Conservation (phyloP, 2,888 invertebrate species). For the Tubiluchus corallicola region DNA sequence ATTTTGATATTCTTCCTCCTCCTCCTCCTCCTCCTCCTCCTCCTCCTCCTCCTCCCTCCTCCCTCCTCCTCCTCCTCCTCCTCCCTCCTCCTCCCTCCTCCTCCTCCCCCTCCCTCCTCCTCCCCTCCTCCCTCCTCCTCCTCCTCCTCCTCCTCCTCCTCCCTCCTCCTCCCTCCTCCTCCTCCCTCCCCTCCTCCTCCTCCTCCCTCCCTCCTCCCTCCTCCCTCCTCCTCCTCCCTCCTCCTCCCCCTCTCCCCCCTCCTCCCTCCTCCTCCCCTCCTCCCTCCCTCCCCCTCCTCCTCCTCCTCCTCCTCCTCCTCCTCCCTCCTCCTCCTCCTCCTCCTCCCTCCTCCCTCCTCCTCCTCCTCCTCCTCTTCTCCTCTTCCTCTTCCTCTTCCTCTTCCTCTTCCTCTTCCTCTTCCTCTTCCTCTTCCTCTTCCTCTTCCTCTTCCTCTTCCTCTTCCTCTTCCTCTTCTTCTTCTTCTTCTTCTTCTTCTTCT, state of each 20-base stretch:
- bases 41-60: constrained; percentile 2
- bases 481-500: no score
- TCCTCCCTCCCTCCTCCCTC: not conserved
- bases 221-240: not conserved
- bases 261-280: not conserved
- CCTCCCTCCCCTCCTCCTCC: not conserved
- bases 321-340: no score
- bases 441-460: constrained; percentile 3
- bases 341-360: no score
- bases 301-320: not conserved
- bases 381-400: no score
- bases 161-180: not conserved
- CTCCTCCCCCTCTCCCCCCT: not conserved
- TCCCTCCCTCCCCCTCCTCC: not conserved
- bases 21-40: constrained; percentile 4
- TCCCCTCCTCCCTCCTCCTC: not conserved
- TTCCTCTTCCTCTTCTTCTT: not conserved
- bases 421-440: constrained; percentile 3
- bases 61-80: constrained; percentile 4
- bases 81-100: not conserved
- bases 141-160: constrained; percentile 6
- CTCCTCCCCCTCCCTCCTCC: not conserved
- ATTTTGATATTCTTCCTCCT: constrained; percentile 5
- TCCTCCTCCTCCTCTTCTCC: no score
- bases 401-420: no score